Evolutionary conservation across 2,797 vertebrate species (phyloP), one percentile per base, ranked within the genome.

Genomic region (Anomalospiza imberbis): DNA sequence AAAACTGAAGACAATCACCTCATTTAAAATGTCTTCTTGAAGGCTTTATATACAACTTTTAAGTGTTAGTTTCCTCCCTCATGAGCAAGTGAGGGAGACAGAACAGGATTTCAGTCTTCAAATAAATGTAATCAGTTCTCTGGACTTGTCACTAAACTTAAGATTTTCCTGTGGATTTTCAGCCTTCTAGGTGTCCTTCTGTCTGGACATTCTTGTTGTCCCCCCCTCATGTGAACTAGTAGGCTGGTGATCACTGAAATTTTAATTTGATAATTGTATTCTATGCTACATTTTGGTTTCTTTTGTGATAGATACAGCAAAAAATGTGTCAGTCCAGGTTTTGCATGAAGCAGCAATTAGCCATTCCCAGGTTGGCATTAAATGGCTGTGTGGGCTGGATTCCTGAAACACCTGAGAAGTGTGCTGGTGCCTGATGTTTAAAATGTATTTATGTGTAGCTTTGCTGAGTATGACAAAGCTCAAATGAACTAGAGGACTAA

Each of bases 381-480:
- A 90, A 53, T 45, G 70, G 36, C 75, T 92, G 84, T 42, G 75
- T 92, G 93, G 91, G 83, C 74, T 87, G 88, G 67, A 50, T 89
- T 90, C 83, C 86, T 51, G 42, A 83, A 63, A 36, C 90, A 95
- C 92, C 88, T 94, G 90, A 95, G 86, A 73, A 87, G 77, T 21
- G 48, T 90, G 65, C 86, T 62, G 45, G 48, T 72, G 67, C 80
- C 77, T 81, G 88, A 42, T 91, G 62, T 40, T 93, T 94, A 57
- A 90, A 76, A 88, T 15, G 3, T 12, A 55, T 55, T 88, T 84
- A 79, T 62, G 76, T 79, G 38, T 53, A 85, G 61, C 77, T 85
- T 31, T 85, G 53, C 63, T 50, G 65, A 81, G 44, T 7, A 5
- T 42, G 83, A 31, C 48, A 20, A 73, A 75, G 51, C 80, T 93